A percentile compares a stretch with the other conserved stretches of the same genome.
phyloP scores from a whole-genome alignment of 2,797 vertebrate species.

The Myotis pilosus region DNA sequence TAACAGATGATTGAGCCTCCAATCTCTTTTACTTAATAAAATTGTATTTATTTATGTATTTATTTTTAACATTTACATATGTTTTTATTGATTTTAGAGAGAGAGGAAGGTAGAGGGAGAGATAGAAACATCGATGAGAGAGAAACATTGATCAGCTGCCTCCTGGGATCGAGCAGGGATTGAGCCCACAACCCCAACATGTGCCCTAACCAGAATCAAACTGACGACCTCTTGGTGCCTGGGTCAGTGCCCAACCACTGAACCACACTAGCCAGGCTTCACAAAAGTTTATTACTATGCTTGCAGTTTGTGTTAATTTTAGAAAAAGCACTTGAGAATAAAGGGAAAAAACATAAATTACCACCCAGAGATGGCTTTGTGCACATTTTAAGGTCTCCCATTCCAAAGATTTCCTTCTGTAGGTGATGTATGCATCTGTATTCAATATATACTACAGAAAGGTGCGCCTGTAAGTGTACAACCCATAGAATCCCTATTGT shows the following conservation, averaged over 20 bases:
- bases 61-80: no score
- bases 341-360: neutral
- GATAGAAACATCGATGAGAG: no score
- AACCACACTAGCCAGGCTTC: neutral
- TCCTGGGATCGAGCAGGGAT: no score
- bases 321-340: neutral
- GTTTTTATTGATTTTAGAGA: no score
- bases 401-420: neutral
- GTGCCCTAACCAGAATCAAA: no score
- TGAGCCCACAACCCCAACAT: no score
- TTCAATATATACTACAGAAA: neutral
- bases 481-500: neutral
- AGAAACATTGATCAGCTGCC: no score
- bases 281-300: neutral
- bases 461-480: neutral
- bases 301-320: neutral
- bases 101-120: no score
- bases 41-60: neutral
- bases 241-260: no score
- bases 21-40: conserved; percentile 36
- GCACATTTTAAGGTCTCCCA: neutral
- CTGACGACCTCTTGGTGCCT: no score
- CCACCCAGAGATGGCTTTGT: neutral
- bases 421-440: neutral
- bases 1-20: neutral